Evolutionary conservation across 2,113 vertebrate species (phyloP).

Genomic region (Crypturellus undulatus): DNA sequence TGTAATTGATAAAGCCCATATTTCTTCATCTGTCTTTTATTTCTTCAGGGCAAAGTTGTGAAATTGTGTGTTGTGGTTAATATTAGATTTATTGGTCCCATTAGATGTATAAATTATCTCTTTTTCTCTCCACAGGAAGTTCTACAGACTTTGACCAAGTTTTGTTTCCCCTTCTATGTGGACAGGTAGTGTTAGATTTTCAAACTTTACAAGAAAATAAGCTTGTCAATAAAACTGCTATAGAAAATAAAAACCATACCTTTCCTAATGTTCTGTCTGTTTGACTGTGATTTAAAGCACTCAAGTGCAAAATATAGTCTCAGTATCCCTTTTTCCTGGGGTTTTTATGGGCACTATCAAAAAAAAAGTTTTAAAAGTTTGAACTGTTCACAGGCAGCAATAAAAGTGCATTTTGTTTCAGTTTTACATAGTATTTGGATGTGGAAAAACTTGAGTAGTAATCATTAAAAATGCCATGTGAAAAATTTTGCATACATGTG

Average conservation of each 20-base stretch:
- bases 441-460: conserved; percentile 11
- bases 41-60: conserved; percentile 85
- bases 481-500: not conserved
- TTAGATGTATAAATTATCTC: conserved; percentile 93
- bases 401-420: not conserved
- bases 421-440: not conserved
- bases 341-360: conserved; percentile 74
- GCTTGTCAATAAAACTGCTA: conserved; percentile 79
- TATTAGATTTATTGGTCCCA: conserved; percentile 93
- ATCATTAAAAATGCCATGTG: not conserved
- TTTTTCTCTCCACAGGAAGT: conserved; percentile 89
- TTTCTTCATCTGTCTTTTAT: conserved; percentile 90
- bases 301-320: conserved; percentile 74
- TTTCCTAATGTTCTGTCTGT: conserved; percentile 82
- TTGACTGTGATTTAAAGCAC: conserved; percentile 86
- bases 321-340: conserved; percentile 75
- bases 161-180: conserved; percentile 97
- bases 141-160: conserved; percentile 92
- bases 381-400: conserved; percentile 36
- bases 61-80: conserved; percentile 88
- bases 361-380: conserved; percentile 76
- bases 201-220: conserved; percentile 78
- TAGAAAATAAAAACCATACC: conserved; percentile 79
- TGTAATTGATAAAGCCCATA: conserved; percentile 89
- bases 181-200: conserved; percentile 91